Evolutionary conservation across 2,888 invertebrate genomes (phyloP), one percentile per base, ranked within the genome.

Genomic region (Standfussiana lucernea): DNA sequence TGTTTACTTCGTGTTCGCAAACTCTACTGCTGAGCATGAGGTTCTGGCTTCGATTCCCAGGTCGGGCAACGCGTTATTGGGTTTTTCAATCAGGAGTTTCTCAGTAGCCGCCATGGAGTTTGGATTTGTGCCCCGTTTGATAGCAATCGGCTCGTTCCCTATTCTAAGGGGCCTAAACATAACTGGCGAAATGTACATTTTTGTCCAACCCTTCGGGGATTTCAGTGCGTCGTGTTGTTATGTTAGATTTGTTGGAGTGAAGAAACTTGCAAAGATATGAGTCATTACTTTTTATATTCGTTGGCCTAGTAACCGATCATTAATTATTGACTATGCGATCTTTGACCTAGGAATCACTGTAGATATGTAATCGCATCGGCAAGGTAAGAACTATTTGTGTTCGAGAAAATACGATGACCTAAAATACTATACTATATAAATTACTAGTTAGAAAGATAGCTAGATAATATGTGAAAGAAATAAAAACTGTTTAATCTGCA

Each of bases 331-430:
- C 62, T 28, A 83, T 72, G 72, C 66, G 80, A 84, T 86, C 80
- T 84, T 61, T 86, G 80, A 84, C 84, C 84, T 62, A n/a, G 66
- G 72, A 79, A 84, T 84, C 86, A 84, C 84, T 56, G 79, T 66
- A 53, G 50, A 83, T 68, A 77, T 75, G 76, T 81, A 67, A 75
- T 81, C 56, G 65, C 56, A 81, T 75, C 67, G 32, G 37, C 32
- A n/a, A 81, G 67, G 59, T 45, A 15, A 28, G 79, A 71, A 40
- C 35, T 67, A 79, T 53, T 66, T 59, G 32, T 53, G 28, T 24
- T 64, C 35, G 24, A n/a, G 53, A 62, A 69, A 70, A 59, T 40
- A 40, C 64, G 32, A 56, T 66, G 80, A 28, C 84, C 80, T 79
- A 53, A 66, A 66, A 75, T 72, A 72, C 28, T 28, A 72, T 5